Base-by-base conservation (phyloP, 2,888 invertebrate species). In the Notocelia uddmanniana region DNA sequence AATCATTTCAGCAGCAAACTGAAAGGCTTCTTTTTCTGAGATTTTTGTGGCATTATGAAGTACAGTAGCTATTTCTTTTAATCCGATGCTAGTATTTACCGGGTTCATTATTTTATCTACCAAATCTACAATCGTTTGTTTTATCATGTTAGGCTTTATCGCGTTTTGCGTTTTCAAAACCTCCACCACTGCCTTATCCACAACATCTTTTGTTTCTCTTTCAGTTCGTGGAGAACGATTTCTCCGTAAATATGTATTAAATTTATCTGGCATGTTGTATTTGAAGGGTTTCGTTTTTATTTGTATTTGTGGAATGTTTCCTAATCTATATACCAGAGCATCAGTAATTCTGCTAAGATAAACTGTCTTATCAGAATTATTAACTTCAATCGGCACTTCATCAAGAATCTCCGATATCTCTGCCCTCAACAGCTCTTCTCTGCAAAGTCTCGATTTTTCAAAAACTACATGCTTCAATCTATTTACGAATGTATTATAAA, bases 91-190 rank as follows among this genome's bases (percentile, higher is more conserved):
- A 3, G 76, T 75, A 34, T 83, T 80, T 45, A 84, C 73, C 6
- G 82, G 81, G 64, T 83, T 81, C 9, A 80, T 74, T 1, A 89
- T 52, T 45, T 85, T 73, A 74, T 82, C 80, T 0, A 79, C 71
- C 2, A 91, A 50, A 45, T 89, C 86, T n/a, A 77, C 78, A 79
- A 83, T 82, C 15, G 89, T 74, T n/a, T 78, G 78, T 21, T 77
- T 69, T 26, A 81, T 73, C 1, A 72, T 71, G 15, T 78, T 74
- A 8, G 75, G 67, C 68, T 77, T 76, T 34, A 81, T 73, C 37
- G 73, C 74, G 23, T 58, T 76, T 69, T 54, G 73, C 80, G 73
- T 80, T 81, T 2, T 75, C 66, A 15, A 80, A 64, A 84, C 83
- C 0, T 78, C 67, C 6, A 67, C 60, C n/a, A 89, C 64, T 75